Evolutionary conservation across 2,888 invertebrate genomes (phyloP).

Genomic region (Eutolmus rufibarbis): DNA sequence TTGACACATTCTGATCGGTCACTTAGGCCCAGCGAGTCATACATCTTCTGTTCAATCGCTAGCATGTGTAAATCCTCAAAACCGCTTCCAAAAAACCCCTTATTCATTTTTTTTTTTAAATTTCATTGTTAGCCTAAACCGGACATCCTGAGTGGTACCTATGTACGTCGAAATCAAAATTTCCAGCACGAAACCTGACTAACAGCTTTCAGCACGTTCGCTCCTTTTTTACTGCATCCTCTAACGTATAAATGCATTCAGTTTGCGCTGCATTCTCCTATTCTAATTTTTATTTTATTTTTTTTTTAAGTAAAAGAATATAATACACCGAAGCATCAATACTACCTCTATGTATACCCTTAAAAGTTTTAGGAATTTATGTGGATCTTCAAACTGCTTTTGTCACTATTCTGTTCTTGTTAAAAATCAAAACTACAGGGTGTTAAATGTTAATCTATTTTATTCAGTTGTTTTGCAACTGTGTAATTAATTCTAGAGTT

Average conservation of each 20-base stretch:
- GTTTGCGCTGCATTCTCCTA: not conserved
- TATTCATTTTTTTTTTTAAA: too few species aligned
- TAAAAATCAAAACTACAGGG: not conserved
- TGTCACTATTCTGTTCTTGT: not conserved
- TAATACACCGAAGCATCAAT: too few species aligned
- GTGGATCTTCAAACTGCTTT: too few species aligned
- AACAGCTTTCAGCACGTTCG: not conserved
- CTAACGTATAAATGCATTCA: not conserved
- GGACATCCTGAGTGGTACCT: not conserved
- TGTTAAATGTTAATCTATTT: not conserved
- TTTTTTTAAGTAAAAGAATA: too few species aligned
- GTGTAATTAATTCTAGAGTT: not conserved
- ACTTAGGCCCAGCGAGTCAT: too few species aligned
- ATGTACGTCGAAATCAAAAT: not conserved
- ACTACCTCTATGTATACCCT: too few species aligned
- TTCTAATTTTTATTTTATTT: too few species aligned
- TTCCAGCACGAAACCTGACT: not conserved
- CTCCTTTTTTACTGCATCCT: not conserved
- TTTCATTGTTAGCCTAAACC: not conserved
- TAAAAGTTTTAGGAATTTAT: too few species aligned
- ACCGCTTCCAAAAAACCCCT: too few species aligned
- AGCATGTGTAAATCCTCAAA: too few species aligned
- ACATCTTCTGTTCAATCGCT: too few species aligned
- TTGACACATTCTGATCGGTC: too few species aligned
- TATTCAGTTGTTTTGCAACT: not conserved